Conservation (phyloP, 2,797 vertebrate species). For the Thripadectes ignobilis region DNA sequence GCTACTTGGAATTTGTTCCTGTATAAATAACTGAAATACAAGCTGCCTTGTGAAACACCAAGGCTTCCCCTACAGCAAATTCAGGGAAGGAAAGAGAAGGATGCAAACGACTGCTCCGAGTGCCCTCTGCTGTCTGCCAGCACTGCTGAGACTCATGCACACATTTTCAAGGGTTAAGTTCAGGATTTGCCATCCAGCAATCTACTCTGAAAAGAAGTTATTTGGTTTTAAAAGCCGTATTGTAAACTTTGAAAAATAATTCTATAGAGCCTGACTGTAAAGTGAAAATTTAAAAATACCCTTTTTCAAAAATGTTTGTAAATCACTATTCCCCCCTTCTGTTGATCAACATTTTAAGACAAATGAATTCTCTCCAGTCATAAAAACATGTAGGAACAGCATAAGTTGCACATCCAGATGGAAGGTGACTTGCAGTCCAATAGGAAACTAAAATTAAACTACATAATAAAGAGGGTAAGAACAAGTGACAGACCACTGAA, state of each 20-base stretch:
- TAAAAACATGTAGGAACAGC: not conserved
- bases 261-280: not conserved
- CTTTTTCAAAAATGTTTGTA: not conserved
- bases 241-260: not conserved
- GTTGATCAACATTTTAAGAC: not conserved
- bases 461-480: not conserved
- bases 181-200: not conserved
- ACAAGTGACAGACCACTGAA: not conserved
- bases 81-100: not conserved
- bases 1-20: not conserved
- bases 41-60: not conserved
- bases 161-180: rapidly evolving
- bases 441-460: not conserved
- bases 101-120: conserved; percentile 15
- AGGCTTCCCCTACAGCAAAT: not conserved
- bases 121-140: conserved; percentile 53
- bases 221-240: not conserved
- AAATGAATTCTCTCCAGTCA: not conserved
- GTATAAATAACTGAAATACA: not conserved
- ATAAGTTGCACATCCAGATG: not conserved
- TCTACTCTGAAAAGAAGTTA: not conserved
- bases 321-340: not conserved
- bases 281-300: not conserved
- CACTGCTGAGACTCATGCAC: not conserved
- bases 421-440: not conserved